Base-by-base conservation (phyloP, 2,888 invertebrate genomes). In the Sminthurides aquaticus region DNA sequence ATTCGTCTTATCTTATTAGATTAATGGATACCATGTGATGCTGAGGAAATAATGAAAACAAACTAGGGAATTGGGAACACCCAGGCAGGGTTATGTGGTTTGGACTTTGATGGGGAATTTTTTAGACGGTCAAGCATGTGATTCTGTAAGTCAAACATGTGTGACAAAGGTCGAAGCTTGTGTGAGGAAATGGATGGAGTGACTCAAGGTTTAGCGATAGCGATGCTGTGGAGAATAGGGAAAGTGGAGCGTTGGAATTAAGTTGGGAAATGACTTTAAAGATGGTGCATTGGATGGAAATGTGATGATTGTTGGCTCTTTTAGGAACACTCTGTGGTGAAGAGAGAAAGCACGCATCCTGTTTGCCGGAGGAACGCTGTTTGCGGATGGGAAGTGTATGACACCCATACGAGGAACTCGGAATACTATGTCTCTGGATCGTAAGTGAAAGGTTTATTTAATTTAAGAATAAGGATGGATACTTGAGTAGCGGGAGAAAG, bases 311-410 rank as follows among this genome's bases (percentile, higher is more conserved):
- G 8, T 34, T 34, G 15, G 5, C 5, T 15, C 43, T 34, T 34
- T 34, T 15, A 52, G 52, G 20, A 18, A 20, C 52, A 52, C 52
- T 52, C 52, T 5, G 20, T 52, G 20, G 52, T 20, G 11, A 52
- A 52, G 20, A 8, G 52, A 5, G 52, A 52, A 52, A 52, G 52
- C 20, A 52, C 52, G 52, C 52, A 8, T 20, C 20, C 52, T 20
- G 52, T 24, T 3, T 81, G 81, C 69, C 76, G 77, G 56, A 75
- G 71, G 28, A 76, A 74, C 57, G 78, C 79, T 49, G 83, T 84
- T 1, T 85, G 85, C 72, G 85, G 84, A 54, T 86, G 85, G 85
- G 83, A 82, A 28, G 81, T 84, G 1, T 85, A 85, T 75, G 77
- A 79, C 49, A 80, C 81, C 28, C 78, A 79, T 70, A 79, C 80